Evolutionary conservation across 2,888 invertebrate genomes (phyloP).

Genomic region (Plagodis dolabraria): DNA sequence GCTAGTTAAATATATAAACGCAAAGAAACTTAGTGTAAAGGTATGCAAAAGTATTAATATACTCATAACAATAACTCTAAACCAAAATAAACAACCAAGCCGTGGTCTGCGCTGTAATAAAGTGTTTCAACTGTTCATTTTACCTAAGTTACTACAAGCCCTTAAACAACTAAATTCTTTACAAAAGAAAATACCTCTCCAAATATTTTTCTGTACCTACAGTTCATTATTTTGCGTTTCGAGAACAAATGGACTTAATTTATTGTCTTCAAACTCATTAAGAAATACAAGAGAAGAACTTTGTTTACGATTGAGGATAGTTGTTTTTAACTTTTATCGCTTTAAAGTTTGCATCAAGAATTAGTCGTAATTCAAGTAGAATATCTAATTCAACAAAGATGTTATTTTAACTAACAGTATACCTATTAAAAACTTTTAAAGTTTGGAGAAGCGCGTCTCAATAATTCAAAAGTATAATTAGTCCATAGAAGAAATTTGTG

Average conservation of each 20-base stretch:
- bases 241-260: slow-evolving; percentile 31
- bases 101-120: neutral
- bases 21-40: too few species aligned
- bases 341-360: slow-evolving; percentile 14
- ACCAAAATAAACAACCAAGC: too few species aligned
- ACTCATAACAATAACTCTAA: too few species aligned
- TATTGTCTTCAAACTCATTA: slow-evolving; percentile 33
- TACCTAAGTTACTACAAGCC: neutral
- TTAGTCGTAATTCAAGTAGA: slow-evolving; percentile 10
- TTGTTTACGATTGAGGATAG: slow-evolving; percentile 30
- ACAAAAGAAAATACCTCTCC: slow-evolving; percentile 17
- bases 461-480: too few species aligned
- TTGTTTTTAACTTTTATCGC: slow-evolving; percentile 21
- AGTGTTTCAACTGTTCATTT: neutral
- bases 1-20: too few species aligned
- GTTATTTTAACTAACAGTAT: neutral
- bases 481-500: too few species aligned
- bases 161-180: slow-evolving; percentile 11
- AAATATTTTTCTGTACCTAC: slow-evolving; percentile 10
- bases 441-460: too few species aligned
- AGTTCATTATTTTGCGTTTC: slow-evolving; percentile 24
- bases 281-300: slow-evolving; percentile 27
- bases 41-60: too few species aligned
- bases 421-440: neutral
- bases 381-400: slow-evolving; percentile 4